Evolutionary conservation across 2,797 vertebrate genomes (phyloP).

Genomic region (Cyclura pinguis): DNA sequence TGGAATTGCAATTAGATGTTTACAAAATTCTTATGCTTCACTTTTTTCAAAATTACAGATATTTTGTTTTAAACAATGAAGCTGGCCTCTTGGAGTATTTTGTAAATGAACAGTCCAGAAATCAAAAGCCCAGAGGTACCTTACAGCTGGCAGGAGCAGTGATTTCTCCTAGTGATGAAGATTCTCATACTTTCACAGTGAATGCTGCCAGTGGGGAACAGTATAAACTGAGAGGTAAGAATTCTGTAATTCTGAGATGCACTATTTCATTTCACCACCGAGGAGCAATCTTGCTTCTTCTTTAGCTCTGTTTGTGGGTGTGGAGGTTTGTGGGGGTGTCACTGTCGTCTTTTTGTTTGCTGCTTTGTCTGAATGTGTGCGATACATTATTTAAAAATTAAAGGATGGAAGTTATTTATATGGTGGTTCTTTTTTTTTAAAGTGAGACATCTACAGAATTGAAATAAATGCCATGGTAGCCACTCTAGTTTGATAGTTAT

Average conservation of each 20-base stretch:
- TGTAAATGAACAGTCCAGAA: slow-evolving; percentile 94
- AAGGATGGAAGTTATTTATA: neutral
- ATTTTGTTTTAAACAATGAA: slow-evolving; percentile 98
- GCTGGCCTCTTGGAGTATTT: slow-evolving; percentile 96
- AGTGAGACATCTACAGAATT: neutral
- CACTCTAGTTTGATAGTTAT: neutral
- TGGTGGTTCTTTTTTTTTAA: neutral
- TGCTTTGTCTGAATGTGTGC: slow-evolving; percentile 1
- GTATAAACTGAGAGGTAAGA: slow-evolving; percentile 95
- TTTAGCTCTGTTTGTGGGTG: slow-evolving; percentile 1
- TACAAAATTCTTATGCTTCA: neutral
- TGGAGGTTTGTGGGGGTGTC: slow-evolving; percentile 9
- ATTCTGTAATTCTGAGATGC: neutral
- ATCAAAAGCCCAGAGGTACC: slow-evolving; percentile 94
- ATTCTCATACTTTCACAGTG: slow-evolving; percentile 97
- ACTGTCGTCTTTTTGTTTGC: slow-evolving; percentile 10
- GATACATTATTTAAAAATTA: neutral
- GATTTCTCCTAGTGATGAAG: slow-evolving; percentile 98
- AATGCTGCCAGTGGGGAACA: slow-evolving; percentile 98
- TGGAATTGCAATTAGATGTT: neutral
- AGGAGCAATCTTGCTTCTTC: slow-evolving; percentile 56
- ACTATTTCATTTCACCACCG: slow-evolving; percentile 44
- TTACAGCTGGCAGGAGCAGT: slow-evolving; percentile 95
- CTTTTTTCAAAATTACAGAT: slow-evolving; percentile 80
- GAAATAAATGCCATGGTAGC: neutral